Evolutionary conservation across 2,113 vertebrate species (phyloP), one percentile per base, ranked within the genome.

Genomic region (Alethe castanea): DNA sequence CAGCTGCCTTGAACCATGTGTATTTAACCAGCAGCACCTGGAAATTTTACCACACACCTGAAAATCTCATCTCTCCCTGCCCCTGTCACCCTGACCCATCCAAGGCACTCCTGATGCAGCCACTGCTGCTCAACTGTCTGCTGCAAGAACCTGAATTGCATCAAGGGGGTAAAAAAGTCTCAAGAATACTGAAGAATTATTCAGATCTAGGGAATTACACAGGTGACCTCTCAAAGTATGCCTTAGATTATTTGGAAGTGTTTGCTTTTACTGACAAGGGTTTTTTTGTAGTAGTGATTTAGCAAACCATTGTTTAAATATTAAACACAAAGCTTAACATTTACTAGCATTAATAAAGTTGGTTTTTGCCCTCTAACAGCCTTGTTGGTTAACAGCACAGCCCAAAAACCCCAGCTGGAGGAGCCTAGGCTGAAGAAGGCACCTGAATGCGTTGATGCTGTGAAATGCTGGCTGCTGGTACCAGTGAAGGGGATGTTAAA

Each of bases 51-150:
- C 59, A 19, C 16, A 33, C 44, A 25, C 33, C 56, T 9, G 14
- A 38, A 67, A 90, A 52, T 8, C 31, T 74, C 2, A 0, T 44
- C 20, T 19, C 9, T 52, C 25, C 26, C 40, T 65, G 15, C 23
- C 57, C 11, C 33, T 3, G 2, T 17, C 61, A 25, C 20, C 25
- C 29, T 6, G 7, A 35, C 5, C 57, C 40, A 67, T 31, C 72
- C 1, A 5, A 53, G 70, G 47, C 10, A 16, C 0, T 3, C 33
- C n/a, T 29, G 36, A 2, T 13, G 19, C 14, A 61, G 19, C 33
- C 50, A 6, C 23, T 2, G 42, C 36, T 65, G 50, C 26, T 56
- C 4, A 13, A 16, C 6, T 1, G 0, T 5, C 35, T 31, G 18
- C 73, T 71, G 48, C 33, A 82, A 65, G 59, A 57, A 18, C 45